These are phyloP conservation scores for Caranx melampygus DNA, from an alignment of 2,113 vertebrate species.

Conservation along the genomic window DNA sequence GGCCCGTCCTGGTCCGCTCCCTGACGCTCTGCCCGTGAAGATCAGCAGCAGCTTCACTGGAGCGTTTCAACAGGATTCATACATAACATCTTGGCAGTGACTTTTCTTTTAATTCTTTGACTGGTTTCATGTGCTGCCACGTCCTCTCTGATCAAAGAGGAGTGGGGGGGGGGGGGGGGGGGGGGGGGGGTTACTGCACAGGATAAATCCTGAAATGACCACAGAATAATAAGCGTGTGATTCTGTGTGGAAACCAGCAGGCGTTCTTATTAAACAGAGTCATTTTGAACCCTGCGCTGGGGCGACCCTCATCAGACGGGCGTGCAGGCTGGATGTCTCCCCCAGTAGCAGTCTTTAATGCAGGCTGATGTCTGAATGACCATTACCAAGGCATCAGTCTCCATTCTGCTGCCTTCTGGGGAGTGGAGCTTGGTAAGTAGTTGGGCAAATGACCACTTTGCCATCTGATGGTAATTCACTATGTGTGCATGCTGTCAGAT, in stretches of 20 bases:
- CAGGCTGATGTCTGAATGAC: constrained; percentile 53
- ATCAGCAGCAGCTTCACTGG: too few relatives aligned
- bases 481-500: constrained; percentile 60
- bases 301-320: constrained; percentile 44
- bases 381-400: constrained; percentile 66
- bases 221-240: constrained; percentile 8
- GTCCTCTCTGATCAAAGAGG: not conserved
- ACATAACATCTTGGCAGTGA: not conserved
- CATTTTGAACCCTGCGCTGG: constrained; percentile 29
- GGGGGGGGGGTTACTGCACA: not conserved
- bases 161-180: not conserved
- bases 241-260: constrained; percentile 27
- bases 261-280: constrained; percentile 27
- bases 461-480: constrained; percentile 55
- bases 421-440: constrained; percentile 48
- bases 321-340: constrained; percentile 27
- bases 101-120: not conserved
- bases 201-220: constrained; percentile 14
- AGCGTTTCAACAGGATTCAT: not conserved
- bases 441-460: constrained; percentile 48
- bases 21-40: too few relatives aligned
- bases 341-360: constrained; percentile 48
- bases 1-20: too few relatives aligned
- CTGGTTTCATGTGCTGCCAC: not conserved
- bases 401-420: constrained; percentile 49